phyloP scores from a whole-genome alignment of 2,113 vertebrate genomes.

The Lathamus discolor region DNA sequence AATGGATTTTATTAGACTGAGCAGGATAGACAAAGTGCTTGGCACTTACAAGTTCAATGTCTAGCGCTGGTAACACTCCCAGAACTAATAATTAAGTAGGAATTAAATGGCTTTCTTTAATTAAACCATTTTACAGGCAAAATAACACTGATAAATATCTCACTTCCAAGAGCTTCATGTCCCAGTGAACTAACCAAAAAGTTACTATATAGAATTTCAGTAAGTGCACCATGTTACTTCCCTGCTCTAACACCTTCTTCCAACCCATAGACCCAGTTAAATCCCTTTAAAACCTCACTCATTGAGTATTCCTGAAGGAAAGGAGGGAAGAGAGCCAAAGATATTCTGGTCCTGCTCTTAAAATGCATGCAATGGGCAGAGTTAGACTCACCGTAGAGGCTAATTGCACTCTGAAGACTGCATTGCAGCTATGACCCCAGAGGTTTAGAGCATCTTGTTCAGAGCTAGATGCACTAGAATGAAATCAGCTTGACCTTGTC shows the following conservation, averaged over 20 bases:
- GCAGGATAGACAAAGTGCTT: not conserved
- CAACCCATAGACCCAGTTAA: not conserved
- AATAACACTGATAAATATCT: not conserved
- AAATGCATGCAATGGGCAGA: not conserved
- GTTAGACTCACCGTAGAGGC: rapidly evolving
- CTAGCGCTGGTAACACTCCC: not conserved
- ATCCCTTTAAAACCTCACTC: not conserved
- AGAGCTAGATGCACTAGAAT: not conserved
- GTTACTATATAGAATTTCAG: not conserved
- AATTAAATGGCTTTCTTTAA: not conserved
- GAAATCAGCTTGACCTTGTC: not conserved
- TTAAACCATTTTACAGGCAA: not conserved
- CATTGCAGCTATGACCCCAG: rapidly evolving
- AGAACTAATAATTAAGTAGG: not conserved
- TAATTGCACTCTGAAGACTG: not conserved
- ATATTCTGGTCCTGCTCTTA: not conserved
- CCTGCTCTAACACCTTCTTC: not conserved
- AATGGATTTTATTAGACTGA: not conserved
- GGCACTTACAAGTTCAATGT: not conserved
- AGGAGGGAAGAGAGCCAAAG: not conserved
- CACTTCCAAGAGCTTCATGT: not conserved
- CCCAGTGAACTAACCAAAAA: not conserved
- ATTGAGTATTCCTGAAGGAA: not conserved
- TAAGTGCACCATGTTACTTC: not conserved
- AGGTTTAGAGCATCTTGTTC: not conserved